Evolutionary conservation across 2,888 invertebrate species (phyloP).

Genomic region (Eledone cirrhosa): DNA sequence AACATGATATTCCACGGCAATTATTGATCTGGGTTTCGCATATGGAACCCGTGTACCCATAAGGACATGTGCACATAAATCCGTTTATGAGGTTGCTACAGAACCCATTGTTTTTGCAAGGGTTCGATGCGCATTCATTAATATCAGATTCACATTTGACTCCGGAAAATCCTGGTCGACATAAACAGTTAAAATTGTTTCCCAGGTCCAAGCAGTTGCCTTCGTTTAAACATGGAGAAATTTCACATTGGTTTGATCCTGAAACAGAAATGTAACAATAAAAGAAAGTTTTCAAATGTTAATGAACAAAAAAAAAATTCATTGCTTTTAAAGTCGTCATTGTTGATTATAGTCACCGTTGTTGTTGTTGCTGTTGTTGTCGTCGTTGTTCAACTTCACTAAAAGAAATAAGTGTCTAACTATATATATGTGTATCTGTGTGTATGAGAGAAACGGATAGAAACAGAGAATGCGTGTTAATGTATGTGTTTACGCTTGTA

Average conservation of each 20-base stretch:
- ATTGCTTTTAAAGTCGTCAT: too few relatives aligned
- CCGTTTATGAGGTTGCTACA: slow-evolving; percentile 15
- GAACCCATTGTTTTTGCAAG: neutral
- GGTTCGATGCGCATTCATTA: slow-evolving; percentile 14
- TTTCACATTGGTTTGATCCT: slow-evolving; percentile 9
- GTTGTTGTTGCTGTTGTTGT: too few relatives aligned
- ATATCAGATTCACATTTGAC: neutral
- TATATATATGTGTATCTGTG: too few relatives aligned
- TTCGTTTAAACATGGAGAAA: neutral
- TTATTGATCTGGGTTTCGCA: neutral
- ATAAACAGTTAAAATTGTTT: neutral
- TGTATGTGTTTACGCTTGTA: too few relatives aligned
- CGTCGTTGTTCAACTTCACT: too few relatives aligned
- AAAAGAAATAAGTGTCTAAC: too few relatives aligned
- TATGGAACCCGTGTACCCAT: neutral
- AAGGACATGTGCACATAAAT: neutral
- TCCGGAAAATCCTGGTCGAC: neutral
- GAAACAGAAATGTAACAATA: neutral
- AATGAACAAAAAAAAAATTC: too few relatives aligned
- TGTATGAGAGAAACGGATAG: too few relatives aligned
- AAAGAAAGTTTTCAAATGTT: too few relatives aligned
- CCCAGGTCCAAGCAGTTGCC: neutral
- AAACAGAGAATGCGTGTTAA: too few relatives aligned
- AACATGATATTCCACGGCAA: slow-evolving; percentile 11
- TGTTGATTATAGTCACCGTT: too few relatives aligned